Base-by-base conservation (phyloP, 2,888 invertebrate genomes). In the Monoplex corrugatus region DNA sequence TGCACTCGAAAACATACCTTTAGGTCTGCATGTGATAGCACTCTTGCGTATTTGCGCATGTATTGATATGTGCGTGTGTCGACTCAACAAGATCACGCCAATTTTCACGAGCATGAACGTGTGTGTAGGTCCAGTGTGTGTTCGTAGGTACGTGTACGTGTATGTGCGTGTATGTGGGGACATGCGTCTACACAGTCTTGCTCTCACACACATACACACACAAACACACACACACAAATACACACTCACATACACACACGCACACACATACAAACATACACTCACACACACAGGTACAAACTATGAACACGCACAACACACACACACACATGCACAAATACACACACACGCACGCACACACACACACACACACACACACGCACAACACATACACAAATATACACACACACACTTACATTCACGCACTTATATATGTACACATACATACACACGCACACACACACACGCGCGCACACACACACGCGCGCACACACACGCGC, bases 321-420 rank as follows among this genome's bases (percentile, higher is more conserved):
- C 28, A 16, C n/a, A 68, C 68, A 68, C 68, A 68, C n/a, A 6
- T 32, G 32, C 68, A n/a, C 8, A n/a, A 8, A n/a, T 8, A n/a
- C 68, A 68, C 68, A 68, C n/a, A 68, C 28, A 68, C 68, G 8
- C 68, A 68, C 68, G 32, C 68, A 68, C 63, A 68, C 68, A 68
- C 68, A 68, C 68, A 68, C 63, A 63, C 63, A 63, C 63, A 63
- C 63, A 63, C 63, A 63, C 63, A 63, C 75, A 75, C 35, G 35
- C 35, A 75, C 35, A 75, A 32, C 3, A 35, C 32, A 3, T 1
- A 75, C 35, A 5, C 35, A 35, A 28, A 1, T 40, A 40, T 40
- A 78, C 19, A 40, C 40, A 40, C 40, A 78, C 38, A 16, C 23
- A 38, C 40, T 2, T 40, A 40, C 78, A 23, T 40, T 16, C 23